Evolutionary conservation across 2,888 invertebrate genomes (phyloP), one percentile per base, ranked within the genome.

Genomic region (Eilema depressum): DNA sequence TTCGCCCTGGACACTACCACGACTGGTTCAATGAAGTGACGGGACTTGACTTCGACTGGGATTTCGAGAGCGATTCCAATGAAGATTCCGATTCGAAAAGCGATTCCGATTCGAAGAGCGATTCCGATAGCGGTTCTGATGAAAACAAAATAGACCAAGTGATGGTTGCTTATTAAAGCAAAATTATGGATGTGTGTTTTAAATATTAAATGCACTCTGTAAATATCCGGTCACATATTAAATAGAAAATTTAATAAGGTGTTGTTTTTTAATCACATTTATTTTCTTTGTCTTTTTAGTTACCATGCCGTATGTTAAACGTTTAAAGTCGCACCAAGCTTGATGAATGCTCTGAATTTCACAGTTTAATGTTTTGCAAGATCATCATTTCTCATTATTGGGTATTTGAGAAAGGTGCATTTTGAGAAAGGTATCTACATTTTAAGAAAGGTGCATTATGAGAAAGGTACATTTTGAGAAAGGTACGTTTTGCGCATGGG

Each of bases 1-100:
- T 93, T 37, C 91, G 94, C 0, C 94, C 94, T 0, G 94, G 92
- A 0, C 88, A 91, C 79, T 94, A 93, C 89, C 94, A 94, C 80
- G 88, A 86, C 68, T 94, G 94, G 94, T 88, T 72, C 85, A 1
- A 7, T 0, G 86, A 91, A n/a, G 86, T 93, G 14, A 93, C 94
- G 14, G 91, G 92, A 41, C 80, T 92, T 69, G 56, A 87, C 82
- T 93, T 94, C 80, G 94, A 94, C 86, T 93, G 94, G 94, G 75
- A 74, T n/a, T 68, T 60, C 47, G 79, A 82, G 2, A 62, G 20
- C 60, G 17, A 28, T 60, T 20, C 20, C 3, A 23, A 23, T 2
- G 20, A 11, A 2, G 25, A 14, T 20, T 47, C 20, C 53, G 53
- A n/a, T 53, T 20, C 47, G 17, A 41, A 47, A 14, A 47, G 41